A percentile compares a stretch with the other conserved stretches of the same genome.
phyloP scores from a whole-genome alignment of 2,797 vertebrate genomes.

The Momotus momota region DNA sequence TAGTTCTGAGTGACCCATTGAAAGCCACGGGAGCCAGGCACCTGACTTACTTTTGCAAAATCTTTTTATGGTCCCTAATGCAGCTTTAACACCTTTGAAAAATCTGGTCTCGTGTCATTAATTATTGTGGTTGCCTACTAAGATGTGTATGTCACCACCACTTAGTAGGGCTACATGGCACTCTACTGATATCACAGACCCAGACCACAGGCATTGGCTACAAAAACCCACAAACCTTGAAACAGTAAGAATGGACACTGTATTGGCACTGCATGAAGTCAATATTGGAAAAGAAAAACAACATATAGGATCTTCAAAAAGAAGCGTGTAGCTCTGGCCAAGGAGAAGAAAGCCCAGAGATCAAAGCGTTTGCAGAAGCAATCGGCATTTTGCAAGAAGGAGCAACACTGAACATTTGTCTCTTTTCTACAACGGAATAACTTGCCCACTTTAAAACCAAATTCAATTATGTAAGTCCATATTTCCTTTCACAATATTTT shows the following conservation, averaged over 20 bases:
- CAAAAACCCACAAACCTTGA: not conserved
- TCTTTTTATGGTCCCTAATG: not conserved
- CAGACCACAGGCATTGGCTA: not conserved
- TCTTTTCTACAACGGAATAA: not conserved
- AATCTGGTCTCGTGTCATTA: not conserved
- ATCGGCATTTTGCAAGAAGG: not conserved
- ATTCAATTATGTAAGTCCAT: not conserved
- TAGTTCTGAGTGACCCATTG: not conserved
- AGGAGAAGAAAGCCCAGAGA: not conserved
- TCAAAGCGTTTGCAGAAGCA: not conserved
- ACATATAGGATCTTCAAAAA: not conserved
- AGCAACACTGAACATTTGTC: not conserved
- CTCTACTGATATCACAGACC: not conserved
- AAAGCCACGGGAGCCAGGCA: not conserved
- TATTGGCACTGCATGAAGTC: not conserved
- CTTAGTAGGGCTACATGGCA: not conserved
- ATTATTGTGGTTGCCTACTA: not conserved
- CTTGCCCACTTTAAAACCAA: not conserved
- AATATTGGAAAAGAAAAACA: not conserved
- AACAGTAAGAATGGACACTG: not conserved
- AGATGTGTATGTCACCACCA: not conserved
- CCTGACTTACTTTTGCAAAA: not conserved
- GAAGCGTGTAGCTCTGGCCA: not conserved
- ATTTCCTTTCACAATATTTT: not conserved
- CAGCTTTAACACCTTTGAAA: not conserved